Conservation (phyloP, 2,888 invertebrate genomes). For the Xestia xanthographa region DNA sequence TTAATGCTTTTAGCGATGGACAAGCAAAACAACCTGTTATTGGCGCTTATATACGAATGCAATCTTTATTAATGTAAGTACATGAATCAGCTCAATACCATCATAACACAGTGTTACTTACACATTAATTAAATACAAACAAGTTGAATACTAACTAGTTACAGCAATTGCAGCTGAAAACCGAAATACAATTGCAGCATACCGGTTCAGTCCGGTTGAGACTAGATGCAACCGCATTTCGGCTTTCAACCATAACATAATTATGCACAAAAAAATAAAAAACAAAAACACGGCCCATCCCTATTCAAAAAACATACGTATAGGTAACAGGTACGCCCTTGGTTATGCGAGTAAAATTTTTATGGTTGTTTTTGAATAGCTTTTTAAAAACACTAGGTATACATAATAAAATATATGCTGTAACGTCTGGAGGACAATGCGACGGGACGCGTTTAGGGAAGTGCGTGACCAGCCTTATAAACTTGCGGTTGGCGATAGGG, state of each 20-base stretch:
- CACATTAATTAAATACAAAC: constrained; percentile 5
- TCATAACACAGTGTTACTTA: background rate
- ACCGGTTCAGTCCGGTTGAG: constrained; percentile 3
- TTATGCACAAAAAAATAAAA: constrained; percentile 35
- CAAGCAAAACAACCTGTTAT: constrained; percentile 44
- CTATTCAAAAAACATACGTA: constrained; percentile 43
- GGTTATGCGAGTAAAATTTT: constrained; percentile 58
- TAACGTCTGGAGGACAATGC: constrained; percentile 80
- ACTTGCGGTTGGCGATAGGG: constrained; percentile 66
- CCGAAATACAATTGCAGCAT: background rate
- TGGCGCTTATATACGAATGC: constrained; percentile 29
- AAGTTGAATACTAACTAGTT: background rate
- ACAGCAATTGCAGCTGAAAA: background rate
- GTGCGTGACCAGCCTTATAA: constrained; percentile 86
- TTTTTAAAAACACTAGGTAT: constrained; percentile 66
- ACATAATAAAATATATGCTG: constrained; percentile 61
- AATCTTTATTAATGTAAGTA: constrained; percentile 43
- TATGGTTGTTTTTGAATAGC: constrained; percentile 66
- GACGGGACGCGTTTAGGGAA: constrained; percentile 86
- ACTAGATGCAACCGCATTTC: constrained; percentile 11
- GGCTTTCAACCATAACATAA: constrained; percentile 14
- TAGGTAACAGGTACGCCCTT: constrained; percentile 41
- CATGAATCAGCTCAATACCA: constrained; percentile 36
- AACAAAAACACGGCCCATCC: constrained; percentile 20
- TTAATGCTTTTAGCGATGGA: constrained; percentile 63